Evolutionary conservation across 2,797 vertebrate species (phyloP).

Genomic region (Cetoscarus ocellatus): DNA sequence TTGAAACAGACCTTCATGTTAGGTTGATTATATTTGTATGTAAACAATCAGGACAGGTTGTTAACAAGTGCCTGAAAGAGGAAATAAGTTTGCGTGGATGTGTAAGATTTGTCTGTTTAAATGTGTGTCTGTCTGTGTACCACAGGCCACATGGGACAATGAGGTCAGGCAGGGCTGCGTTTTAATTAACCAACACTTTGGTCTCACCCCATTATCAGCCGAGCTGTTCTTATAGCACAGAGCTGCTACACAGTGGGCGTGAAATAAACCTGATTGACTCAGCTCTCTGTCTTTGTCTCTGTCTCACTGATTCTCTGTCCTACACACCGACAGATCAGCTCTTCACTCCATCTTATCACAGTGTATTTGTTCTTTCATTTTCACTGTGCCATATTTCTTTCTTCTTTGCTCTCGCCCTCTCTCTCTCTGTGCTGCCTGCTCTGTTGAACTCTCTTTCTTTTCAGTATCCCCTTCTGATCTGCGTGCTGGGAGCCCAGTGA

Average conservation of each 20-base stretch:
- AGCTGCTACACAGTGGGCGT: constrained; percentile 25
- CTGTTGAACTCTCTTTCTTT: constrained; percentile 33
- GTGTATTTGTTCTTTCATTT: constrained; percentile 33
- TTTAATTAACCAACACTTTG: constrained; percentile 60
- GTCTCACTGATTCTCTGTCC: constrained; percentile 18
- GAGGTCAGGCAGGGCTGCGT: constrained; percentile 46
- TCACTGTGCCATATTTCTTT: constrained; percentile 14
- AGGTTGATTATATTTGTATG: neutral
- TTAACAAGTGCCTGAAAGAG: constrained; percentile 11
- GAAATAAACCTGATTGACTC: constrained; percentile 55
- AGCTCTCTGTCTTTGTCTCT: constrained; percentile 38
- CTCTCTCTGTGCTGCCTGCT: constrained; percentile 17
- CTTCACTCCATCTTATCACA: constrained; percentile 33
- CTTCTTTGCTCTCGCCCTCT: neutral
- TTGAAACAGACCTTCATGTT: neutral
- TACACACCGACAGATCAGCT: constrained; percentile 1
- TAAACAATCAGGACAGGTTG: neutral
- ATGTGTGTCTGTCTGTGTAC: constrained; percentile 4
- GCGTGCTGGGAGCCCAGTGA: constrained; percentile 37
- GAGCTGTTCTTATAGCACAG: constrained; percentile 27
- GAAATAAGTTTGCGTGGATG: neutral
- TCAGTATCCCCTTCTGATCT: constrained; percentile 49
- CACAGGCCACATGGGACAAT: constrained; percentile 26
- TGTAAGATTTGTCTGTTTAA: neutral
- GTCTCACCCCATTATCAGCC: constrained; percentile 43